A percentile compares a stretch with the other conserved stretches of the same genome.
Evolutionary conservation across 2,888 invertebrate genomes (phyloP).

Genomic region (Luperina nickerlii): DNA sequence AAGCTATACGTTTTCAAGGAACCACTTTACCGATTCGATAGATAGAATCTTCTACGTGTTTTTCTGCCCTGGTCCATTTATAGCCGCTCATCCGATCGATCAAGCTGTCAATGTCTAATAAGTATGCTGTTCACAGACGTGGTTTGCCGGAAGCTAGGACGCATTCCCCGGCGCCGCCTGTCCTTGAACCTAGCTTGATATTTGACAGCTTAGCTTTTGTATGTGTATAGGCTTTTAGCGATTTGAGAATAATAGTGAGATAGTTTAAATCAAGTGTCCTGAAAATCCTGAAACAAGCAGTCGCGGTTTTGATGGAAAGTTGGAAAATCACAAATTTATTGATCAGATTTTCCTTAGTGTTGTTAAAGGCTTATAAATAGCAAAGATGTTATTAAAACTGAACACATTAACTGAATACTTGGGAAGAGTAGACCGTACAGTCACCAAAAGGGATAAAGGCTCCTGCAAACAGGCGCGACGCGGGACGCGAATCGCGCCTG

Average conservation of each 20-base stretch:
- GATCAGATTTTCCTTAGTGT: background rate
- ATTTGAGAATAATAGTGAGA: background rate
- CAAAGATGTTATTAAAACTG: background rate
- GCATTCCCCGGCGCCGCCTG: slow-evolving; percentile 80
- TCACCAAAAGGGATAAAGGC: too few relatives aligned
- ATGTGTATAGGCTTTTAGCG: background rate
- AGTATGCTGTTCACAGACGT: slow-evolving; percentile 75
- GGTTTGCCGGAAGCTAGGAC: slow-evolving; percentile 83
- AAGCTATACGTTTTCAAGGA: slow-evolving; percentile 20
- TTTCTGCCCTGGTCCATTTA: background rate
- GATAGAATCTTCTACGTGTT: background rate
- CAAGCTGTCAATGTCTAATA: slow-evolving; percentile 67
- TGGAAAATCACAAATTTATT: background rate
- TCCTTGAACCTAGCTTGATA: slow-evolving; percentile 82
- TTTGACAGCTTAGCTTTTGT: slow-evolving; percentile 69
- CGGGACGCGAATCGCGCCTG: too few relatives aligned
- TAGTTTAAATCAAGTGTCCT: background rate
- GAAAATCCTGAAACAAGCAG: background rate
- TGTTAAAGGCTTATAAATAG: background rate
- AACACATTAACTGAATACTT: background rate
- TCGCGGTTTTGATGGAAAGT: background rate
- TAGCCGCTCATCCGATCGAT: slow-evolving; percentile 56
- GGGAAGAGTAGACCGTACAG: background rate
- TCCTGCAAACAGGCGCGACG: too few relatives aligned
- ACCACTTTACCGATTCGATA: slow-evolving; percentile 18